Evolutionary conservation across 2,797 vertebrate genomes (phyloP).

Genomic region (Selene dorsalis): DNA sequence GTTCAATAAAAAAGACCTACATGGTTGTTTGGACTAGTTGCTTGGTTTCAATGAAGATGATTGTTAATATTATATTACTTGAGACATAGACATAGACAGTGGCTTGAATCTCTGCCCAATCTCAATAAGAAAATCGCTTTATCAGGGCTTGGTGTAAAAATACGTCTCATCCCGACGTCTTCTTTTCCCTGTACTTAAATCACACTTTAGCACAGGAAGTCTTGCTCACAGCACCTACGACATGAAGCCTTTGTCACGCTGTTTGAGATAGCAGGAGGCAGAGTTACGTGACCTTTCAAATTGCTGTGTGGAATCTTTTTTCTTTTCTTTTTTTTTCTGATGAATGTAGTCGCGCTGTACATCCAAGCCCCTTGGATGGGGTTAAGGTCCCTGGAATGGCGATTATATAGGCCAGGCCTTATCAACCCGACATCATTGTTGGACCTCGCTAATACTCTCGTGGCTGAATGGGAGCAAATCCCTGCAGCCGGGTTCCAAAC

Average conservation of each 20-base stretch:
- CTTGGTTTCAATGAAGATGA: background rate
- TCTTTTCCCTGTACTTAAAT: background rate
- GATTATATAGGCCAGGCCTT: background rate
- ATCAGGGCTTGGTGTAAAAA: background rate
- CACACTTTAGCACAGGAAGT: background rate
- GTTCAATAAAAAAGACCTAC: too few relatives aligned
- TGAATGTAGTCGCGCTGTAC: background rate
- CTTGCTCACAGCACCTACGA: background rate
- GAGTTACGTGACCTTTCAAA: background rate
- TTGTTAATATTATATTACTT: too few relatives aligned
- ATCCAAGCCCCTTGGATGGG: background rate
- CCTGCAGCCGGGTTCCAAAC: background rate
- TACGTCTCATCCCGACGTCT: background rate
- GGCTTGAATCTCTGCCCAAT: too few relatives aligned
- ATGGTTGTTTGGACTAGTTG: too few relatives aligned
- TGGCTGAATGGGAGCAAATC: slow-evolving; percentile 8
- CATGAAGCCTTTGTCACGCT: background rate
- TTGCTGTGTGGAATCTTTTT: background rate
- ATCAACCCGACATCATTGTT: background rate
- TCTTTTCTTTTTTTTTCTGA: background rate
- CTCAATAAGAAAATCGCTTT: background rate
- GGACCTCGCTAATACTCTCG: background rate
- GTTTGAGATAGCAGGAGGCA: background rate
- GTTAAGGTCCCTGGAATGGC: background rate
- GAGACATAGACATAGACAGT: too few relatives aligned